These are phyloP conservation scores for Trematomus bernacchii DNA, from an alignment of 2,797 vertebrate genomes.

Conservation along the genomic window DNA sequence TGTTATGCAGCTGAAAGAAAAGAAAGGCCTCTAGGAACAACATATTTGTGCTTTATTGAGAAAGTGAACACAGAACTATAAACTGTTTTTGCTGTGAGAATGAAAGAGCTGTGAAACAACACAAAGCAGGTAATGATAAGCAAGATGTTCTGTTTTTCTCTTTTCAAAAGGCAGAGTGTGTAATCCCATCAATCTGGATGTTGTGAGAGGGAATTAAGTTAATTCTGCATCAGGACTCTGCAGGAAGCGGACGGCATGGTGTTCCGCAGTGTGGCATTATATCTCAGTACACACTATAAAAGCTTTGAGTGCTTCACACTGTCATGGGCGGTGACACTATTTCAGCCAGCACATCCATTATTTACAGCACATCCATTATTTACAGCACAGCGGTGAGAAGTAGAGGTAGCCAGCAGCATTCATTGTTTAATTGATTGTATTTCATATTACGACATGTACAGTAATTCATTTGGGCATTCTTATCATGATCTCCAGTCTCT, in stretches of 20 bases:
- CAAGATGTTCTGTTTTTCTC: conserved; percentile 1
- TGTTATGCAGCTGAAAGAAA: conserved; percentile 3
- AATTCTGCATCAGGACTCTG: conserved; percentile 16
- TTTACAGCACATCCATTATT: conserved; percentile 17
- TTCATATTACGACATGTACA: background rate
- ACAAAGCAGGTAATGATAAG: conserved; percentile 31
- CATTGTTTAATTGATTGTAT: conserved; percentile 33
- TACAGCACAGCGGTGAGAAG: conserved; percentile 21
- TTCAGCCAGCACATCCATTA: conserved; percentile 13
- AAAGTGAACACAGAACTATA: conserved; percentile 33
- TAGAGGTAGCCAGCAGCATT: conserved; percentile 41
- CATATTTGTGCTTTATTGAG: conserved; percentile 65
- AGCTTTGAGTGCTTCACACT: conserved; percentile 36
- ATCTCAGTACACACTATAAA: conserved; percentile 41
- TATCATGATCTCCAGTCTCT: conserved; percentile 2
- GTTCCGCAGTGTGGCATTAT: conserved; percentile 41
- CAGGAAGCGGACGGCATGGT: conserved; percentile 6
- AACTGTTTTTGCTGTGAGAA: conserved; percentile 16
- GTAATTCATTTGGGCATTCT: conserved; percentile 10
- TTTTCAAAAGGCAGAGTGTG: conserved; percentile 3
- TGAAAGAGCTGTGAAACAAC: conserved; percentile 37
- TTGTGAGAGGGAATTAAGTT: conserved; percentile 31
- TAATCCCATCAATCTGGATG: conserved; percentile 9
- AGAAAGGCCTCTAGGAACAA: conserved; percentile 7
- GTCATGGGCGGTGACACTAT: background rate